Evolutionary conservation across 2,888 invertebrate genomes (phyloP).

Genomic region (Boloria euphrosyne): DNA sequence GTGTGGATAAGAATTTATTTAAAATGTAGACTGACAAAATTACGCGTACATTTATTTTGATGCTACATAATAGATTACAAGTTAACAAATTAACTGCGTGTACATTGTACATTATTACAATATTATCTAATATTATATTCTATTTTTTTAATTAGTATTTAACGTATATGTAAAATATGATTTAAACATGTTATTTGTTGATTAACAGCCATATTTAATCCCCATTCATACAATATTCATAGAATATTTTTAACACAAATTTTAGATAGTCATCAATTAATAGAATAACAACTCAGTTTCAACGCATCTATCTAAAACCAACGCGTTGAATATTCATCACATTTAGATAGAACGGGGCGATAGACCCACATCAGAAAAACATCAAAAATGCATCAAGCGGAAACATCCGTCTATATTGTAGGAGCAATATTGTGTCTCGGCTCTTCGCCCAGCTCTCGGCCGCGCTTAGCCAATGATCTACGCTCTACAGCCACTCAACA

Average conservation of each 20-base stretch:
- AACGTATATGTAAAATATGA: no score
- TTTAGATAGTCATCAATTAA: constrained; percentile 36
- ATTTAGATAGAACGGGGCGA: constrained; percentile 79
- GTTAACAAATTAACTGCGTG: background rate
- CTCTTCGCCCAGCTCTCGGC: constrained; percentile 35
- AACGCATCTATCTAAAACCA: constrained; percentile 66
- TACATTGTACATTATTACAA: background rate
- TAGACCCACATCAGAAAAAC: constrained; percentile 83
- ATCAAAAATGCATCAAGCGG: constrained; percentile 83
- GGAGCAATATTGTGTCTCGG: constrained; percentile 73
- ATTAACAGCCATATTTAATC: no score
- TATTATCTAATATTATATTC: background rate
- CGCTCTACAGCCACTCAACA: constrained; percentile 3
- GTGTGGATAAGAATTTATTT: constrained; percentile 49
- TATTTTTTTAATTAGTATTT: no score
- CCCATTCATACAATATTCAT: no score
- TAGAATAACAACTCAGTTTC: constrained; percentile 39
- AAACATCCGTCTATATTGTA: constrained; percentile 76
- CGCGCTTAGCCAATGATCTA: constrained; percentile 26
- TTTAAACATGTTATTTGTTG: no score
- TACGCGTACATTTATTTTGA: no score
- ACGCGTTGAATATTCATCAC: constrained; percentile 79
- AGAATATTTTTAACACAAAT: constrained; percentile 1
- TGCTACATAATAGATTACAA: background rate
- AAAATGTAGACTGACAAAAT: background rate